phyloP scores from a whole-genome alignment of 2,797 vertebrate genomes.

The Phrynocephalus forsythii region DNA sequence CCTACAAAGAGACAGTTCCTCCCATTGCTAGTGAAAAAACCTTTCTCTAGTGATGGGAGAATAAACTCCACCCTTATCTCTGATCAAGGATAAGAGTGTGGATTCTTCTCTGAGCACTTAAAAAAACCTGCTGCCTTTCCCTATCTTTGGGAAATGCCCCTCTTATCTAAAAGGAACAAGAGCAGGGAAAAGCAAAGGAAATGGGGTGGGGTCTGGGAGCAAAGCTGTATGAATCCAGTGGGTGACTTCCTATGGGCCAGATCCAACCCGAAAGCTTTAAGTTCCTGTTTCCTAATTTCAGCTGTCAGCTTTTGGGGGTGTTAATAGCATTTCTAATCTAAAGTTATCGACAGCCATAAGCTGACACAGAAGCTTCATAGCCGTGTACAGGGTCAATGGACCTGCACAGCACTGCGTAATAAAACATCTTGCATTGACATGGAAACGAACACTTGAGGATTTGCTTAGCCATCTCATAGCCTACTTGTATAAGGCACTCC shows the following conservation, averaged over 20 bases:
- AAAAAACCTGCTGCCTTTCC: no score
- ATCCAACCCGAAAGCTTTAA: neutral
- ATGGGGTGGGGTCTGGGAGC: neutral
- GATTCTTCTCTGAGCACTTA: no score
- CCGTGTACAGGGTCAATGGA: neutral
- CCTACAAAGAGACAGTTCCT: no score
- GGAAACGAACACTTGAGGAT: neutral
- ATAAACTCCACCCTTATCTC: no score
- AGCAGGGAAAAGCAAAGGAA: neutral
- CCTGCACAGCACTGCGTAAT: neutral
- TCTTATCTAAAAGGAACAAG: neutral
- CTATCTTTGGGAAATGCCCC: no score
- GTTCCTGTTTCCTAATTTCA: neutral
- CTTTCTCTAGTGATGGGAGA: no score
- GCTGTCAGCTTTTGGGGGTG: neutral
- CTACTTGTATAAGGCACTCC: no score
- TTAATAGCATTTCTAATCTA: neutral
- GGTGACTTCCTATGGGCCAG: neutral
- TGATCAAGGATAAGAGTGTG: no score
- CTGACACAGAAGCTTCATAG: neutral
- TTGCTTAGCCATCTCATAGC: no score
- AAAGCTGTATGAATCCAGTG: neutral
- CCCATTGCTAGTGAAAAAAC: no score
- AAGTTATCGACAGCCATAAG: neutral
- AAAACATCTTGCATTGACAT: neutral